These are phyloP conservation scores for Ricordea florida DNA, from an alignment of 92 coral and sea anemone genomes.

Conservation along the genomic window DNA sequence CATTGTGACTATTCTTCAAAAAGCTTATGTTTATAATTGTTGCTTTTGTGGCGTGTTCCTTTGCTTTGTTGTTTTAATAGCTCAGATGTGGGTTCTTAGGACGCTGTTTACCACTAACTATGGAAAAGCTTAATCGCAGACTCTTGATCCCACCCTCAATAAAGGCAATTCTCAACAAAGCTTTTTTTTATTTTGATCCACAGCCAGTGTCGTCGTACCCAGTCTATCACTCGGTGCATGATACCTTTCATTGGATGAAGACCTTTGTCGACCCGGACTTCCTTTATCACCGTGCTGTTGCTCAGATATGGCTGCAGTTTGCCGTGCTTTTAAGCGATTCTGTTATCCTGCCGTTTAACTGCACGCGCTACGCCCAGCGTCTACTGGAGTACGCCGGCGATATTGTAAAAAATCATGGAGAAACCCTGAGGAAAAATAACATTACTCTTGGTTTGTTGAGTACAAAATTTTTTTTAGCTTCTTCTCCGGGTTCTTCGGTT, in stretches of 20 bases:
- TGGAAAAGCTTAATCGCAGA: too few relatives aligned
- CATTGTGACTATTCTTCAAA: too few relatives aligned
- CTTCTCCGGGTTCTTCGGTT: too few relatives aligned
- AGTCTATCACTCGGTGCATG: constrained; percentile 69
- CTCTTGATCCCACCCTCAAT: too few relatives aligned
- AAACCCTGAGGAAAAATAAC: constrained; percentile 4
- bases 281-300: constrained; percentile 55
- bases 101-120: too few relatives aligned
- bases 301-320: constrained; percentile 64
- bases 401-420: constrained; percentile 6
- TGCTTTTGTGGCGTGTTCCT: too few relatives aligned
- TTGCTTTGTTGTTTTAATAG: too few relatives aligned
- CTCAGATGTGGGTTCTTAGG: too few relatives aligned
- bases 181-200: too few relatives aligned
- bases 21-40: too few relatives aligned
- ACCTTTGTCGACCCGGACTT: constrained; percentile 73
- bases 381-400: constrained; percentile 18
- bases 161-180: too few relatives aligned
- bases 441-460: constrained; percentile 58
- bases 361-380: constrained; percentile 46
- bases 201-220: constrained; percentile 42
- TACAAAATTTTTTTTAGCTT: too few relatives aligned
- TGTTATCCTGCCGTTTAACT: constrained; percentile 57
- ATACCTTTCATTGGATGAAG: constrained; percentile 62
- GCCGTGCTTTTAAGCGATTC: constrained; percentile 29